Conservation (phyloP, 2,113 vertebrate species). For the Calyptommatus sinebrachiatus region DNA sequence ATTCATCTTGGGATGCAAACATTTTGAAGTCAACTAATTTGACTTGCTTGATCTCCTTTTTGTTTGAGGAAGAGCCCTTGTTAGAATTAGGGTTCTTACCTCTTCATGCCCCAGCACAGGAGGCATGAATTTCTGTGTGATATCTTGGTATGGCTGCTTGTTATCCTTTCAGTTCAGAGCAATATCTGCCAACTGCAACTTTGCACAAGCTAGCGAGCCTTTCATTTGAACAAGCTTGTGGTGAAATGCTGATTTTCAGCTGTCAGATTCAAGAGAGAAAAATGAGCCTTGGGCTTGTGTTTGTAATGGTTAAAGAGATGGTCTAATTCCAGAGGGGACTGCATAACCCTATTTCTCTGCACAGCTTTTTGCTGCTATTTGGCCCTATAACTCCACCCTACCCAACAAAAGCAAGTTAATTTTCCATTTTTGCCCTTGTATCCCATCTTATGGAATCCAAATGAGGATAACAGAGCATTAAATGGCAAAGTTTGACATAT, state of each 20-base stretch:
- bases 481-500: neutral
- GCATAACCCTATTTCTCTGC: slow-evolving; percentile 1
- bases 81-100: slow-evolving; percentile 71
- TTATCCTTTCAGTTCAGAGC: slow-evolving; percentile 39
- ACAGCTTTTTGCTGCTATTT: slow-evolving; percentile 17
- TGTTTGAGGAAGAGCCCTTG: slow-evolving; percentile 71
- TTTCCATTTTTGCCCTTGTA: neutral
- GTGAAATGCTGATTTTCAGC: neutral
- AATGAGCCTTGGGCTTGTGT: slow-evolving; percentile 10
- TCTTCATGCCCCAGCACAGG: slow-evolving; percentile 58
- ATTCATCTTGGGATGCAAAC: slow-evolving; percentile 80
- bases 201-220: slow-evolving; percentile 24
- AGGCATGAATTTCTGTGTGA: slow-evolving; percentile 60
- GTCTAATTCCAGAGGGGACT: slow-evolving; percentile 14
- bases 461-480: slow-evolving; percentile 1
- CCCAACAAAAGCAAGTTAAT: slow-evolving; percentile 17
- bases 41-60: slow-evolving; percentile 71
- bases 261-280: slow-evolving; percentile 36
- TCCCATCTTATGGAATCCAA: neutral
- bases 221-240: slow-evolving; percentile 45
- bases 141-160: slow-evolving; percentile 47
- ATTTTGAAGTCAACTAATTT: slow-evolving; percentile 76
- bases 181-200: slow-evolving; percentile 21
- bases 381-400: fast-evolving
- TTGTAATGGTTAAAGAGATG: slow-evolving; percentile 1